These are phyloP conservation scores for Lasioglossum marginatum DNA, from an alignment of 2,888 invertebrate species.

Conservation along the genomic window DNA sequence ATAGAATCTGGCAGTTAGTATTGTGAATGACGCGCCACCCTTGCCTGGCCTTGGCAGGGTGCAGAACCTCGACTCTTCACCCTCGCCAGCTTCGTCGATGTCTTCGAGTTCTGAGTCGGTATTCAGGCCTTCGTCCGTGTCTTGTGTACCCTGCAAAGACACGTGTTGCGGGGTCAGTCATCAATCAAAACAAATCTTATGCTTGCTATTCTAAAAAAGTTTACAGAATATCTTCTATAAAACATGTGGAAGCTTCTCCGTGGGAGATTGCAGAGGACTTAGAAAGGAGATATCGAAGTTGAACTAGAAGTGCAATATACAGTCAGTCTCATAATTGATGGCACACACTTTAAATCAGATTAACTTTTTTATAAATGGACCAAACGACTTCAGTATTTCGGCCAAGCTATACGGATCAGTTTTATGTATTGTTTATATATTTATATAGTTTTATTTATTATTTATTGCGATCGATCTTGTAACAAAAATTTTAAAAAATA, in stretches of 20 bases:
- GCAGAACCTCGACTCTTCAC: conserved; percentile 87
- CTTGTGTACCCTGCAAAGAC: conserved; percentile 73
- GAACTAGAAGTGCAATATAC: no score
- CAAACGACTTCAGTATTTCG: no score
- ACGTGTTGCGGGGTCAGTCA: neutral
- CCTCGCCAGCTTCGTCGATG: conserved; percentile 85
- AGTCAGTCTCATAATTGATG: no score
- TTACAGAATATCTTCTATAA: neutral
- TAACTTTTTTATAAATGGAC: no score
- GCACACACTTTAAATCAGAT: no score
- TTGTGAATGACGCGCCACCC: conserved; percentile 85
- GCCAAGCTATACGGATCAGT: no score
- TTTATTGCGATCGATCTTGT: no score
- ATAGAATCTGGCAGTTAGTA: conserved; percentile 87
- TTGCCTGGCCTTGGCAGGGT: conserved; percentile 87
- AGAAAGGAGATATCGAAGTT: no score
- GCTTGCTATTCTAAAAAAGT: neutral
- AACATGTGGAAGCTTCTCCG: neutral
- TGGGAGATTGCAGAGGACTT: neutral
- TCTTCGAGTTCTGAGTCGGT: conserved; percentile 82
- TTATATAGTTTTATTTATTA: no score
- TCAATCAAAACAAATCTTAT: neutral
- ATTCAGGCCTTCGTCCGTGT: conserved; percentile 81
- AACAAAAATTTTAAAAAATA: no score
- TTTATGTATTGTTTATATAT: no score